Base-by-base conservation (phyloP, 2,797 vertebrate species). In the Nothura maculosa region DNA sequence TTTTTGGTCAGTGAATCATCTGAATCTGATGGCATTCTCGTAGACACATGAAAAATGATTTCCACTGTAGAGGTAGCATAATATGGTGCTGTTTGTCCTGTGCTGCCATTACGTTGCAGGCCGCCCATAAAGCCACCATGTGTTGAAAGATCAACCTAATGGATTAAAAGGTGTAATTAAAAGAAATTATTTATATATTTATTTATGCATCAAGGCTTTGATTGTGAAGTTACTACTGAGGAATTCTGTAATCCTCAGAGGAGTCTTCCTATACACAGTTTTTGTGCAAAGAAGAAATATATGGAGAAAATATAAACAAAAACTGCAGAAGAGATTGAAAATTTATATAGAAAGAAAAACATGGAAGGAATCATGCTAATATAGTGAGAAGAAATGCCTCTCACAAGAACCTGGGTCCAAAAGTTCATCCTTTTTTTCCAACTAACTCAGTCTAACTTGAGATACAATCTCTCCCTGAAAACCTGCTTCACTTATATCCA, bases 61-160 rank as follows among this genome's bases (percentile, higher is more conserved):
- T 99, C 99, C 97, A 99, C 98, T 0, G 99, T 99, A 48, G 99
- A 99, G 98, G 99, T 99, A 97, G 99, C 99, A 3, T 99, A 99
- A 96, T 99, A 99, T 58, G 99, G 99, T 11, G 99, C 99, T 0
- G 99, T 99, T 52, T 98, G 97, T n/a, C 99, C 99, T 0, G 99
- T 99, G 98, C 99, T 99, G 97, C 99, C 99, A 1, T 99, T 99
- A 92, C 99, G 98, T 96, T 99, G 99, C 87, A 99, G 98, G 66
- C 99, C 99, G 0, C 99, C 99, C 99, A 99, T 99, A 86, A 99
- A 99, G n/a, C 99, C 99, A 42, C 99, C 99, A 47, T 99, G 99
- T 22, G 99, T 98, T n/a, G 99, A 98, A 76, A 99, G 98, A 89
- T 99, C 98, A 86, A 99, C 99, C 99, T 99, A 94, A 86, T 25